Base-by-base conservation (phyloP, 1,140 invertebrate species). In the Lamellibrachia luymesi region DNA sequence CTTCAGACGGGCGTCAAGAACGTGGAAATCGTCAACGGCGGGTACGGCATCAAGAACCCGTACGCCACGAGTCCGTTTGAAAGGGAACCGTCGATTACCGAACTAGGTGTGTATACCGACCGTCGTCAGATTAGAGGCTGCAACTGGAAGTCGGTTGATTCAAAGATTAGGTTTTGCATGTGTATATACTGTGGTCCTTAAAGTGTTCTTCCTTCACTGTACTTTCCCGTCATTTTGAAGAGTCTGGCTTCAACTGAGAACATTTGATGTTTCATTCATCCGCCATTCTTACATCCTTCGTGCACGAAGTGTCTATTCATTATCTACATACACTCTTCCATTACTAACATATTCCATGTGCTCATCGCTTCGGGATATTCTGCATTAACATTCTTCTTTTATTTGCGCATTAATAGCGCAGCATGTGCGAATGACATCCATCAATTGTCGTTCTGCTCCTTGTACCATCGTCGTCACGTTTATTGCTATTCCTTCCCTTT, bases 11-110 rank as follows among this genome's bases (percentile, higher is more conserved):
- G 64, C 13, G 64, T 80, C 13, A 80, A 22, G 64, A 91, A 49
- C 49, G 52, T 92, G 50, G 92, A 92, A n/a, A 8, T 92, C n/a
- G 99, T 99, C 1, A 99, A 99, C 96, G 99, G 99, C 22, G 99
- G 99, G 8, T 99, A 99, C 96, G 99, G 99, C 56, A 98, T 99
- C 91, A 99, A 99, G 96, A 99, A 99, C 97, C 99, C 99, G 2
- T 96, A 99, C 2, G 94, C 93, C 2, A 94, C 95, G 22, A 38
- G 93, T 93, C 38, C 93, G 56, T 92, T 93, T 52, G 92, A 93
- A 93, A 91, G 92, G 91, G 91, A 93, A 92, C 51, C 92, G 49
- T 51, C 92, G 92, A 52, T 91, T 8, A 92, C 92, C n/a, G 93
- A 94, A 92, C 64, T 94, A n/a, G 93, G 93, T 93, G 91, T 50